Evolutionary conservation across 2,888 invertebrate genomes (phyloP).

Genomic region (Euzetes globulus): DNA sequence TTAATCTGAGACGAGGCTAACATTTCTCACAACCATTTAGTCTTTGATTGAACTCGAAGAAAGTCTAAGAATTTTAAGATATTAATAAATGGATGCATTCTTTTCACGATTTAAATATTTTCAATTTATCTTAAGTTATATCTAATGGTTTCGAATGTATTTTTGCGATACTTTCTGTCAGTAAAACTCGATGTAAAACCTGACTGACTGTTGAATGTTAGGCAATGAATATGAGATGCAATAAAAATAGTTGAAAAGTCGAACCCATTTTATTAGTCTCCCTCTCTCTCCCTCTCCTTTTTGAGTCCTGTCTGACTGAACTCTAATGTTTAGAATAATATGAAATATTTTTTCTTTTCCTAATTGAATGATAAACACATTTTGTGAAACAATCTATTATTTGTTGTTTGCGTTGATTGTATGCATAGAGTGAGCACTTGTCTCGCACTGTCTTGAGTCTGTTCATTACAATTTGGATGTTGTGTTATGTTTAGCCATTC

Average conservation of each 20-base stretch:
- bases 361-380: slow-evolving; percentile 14
- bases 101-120: slow-evolving; percentile 7
- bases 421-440: no score
- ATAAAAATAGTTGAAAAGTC: slow-evolving; percentile 2
- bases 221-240: not conserved
- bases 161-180: not conserved
- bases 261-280: not conserved
- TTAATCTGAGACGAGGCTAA: not conserved
- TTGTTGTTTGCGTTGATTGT: no score
- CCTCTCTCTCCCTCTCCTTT: not conserved
- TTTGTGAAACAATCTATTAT: slow-evolving; percentile 3
- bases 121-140: not conserved
- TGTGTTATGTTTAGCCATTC: slow-evolving; percentile 10
- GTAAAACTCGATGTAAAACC: not conserved
- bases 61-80: not conserved
- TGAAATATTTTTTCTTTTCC: not conserved
- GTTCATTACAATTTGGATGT: not conserved
- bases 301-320: no score
- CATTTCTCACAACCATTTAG: not conserved
- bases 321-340: not conserved
- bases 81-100: not conserved
- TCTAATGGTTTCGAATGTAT: not conserved
- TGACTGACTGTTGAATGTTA: no score
- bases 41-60: not conserved
- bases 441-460: no score